Evolutionary conservation across 2,888 invertebrate genomes (phyloP), one percentile per base, ranked within the genome.

Genomic region (Erebia ligea): DNA sequence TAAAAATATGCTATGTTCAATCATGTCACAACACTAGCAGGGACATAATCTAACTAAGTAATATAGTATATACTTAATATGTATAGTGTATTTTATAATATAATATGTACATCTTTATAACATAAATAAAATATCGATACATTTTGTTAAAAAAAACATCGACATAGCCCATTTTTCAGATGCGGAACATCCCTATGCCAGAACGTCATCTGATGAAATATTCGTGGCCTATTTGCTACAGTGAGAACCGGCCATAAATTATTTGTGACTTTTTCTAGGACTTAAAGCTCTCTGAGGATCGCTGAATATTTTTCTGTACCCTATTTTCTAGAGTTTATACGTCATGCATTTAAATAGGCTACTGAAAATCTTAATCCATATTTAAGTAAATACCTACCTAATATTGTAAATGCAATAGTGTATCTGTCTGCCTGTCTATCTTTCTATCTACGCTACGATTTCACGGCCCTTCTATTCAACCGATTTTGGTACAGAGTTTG

Each of bases 201-300:
- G 52, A 63, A 66, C 66, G 75, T 75, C 79, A 48, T 67, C 71
- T 68, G 56, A 71, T 83, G 76, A 81, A 84, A 82, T 81, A 83
- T 82, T 81, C 80, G 76, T 72, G 70, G 72, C 73, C 79, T 80
- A 80, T 80, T 78, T 77, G 79, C 78, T 73, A 74, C 76, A 71
- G 75, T 71, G 79, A 77, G 78, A 77, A 77, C 73, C 74, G 73
- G 77, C 77, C 78, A 79, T 84, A 81, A 78, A 80, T 82, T 79
- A 82, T 84, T 80, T 79, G 75, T 72, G 63, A 74, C 77, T 73
- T 78, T 78, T 77, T 73, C 69, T 64, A 61, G 62, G 63, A 21
- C 50, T 34, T 52, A 56, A 19, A 40, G 42, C 50, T 57, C 65
- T 59, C 64, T 65, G 40, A 59, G 52, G 52, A 40, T 2, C 59